Conservation (phyloP, 1,140 invertebrate genomes). For the Homalodisca vitripennis region DNA sequence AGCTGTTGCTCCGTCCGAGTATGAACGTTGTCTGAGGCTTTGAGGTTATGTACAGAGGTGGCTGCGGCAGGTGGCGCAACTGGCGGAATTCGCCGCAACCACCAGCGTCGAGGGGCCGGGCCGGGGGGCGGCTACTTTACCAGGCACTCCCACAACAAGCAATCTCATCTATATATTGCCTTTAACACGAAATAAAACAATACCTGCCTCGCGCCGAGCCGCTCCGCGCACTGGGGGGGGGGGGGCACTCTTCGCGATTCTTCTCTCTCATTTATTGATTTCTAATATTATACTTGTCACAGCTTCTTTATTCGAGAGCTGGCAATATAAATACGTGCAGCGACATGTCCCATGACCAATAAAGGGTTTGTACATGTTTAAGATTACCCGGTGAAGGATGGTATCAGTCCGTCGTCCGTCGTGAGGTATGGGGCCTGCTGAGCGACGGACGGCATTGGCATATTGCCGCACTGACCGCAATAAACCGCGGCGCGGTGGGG, state of each 20-base stretch:
- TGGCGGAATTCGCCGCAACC: not conserved
- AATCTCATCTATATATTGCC: constrained; percentile 26
- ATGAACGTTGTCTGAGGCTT: not conserved
- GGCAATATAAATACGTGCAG: not conserved
- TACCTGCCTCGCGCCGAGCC: not conserved
- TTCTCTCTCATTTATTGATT: constrained; percentile 27
- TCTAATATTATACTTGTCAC: constrained; percentile 25
- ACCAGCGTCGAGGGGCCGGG: not conserved
- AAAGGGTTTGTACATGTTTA: too few relatives aligned
- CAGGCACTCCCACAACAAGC: constrained; percentile 9
- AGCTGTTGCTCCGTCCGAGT: not conserved
- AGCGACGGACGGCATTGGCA: too few relatives aligned
- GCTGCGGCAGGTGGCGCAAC: not conserved
- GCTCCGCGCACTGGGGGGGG: not conserved
- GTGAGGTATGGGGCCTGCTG: too few relatives aligned
- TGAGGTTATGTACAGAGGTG: not conserved
- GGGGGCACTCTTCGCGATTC: constrained; percentile 3
- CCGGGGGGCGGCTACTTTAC: not conserved
- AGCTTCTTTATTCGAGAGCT: constrained; percentile 19
- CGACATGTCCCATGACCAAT: too few relatives aligned
- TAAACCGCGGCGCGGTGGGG: too few relatives aligned
- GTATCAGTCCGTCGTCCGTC: too few relatives aligned
- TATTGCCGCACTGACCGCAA: too few relatives aligned
- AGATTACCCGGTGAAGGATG: too few relatives aligned
- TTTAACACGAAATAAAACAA: constrained; percentile 26